A percentile compares a stretch with the other conserved stretches of the same genome.
Evolutionary conservation across 2,113 vertebrate genomes (phyloP).

Genomic region (Nesoenas mayeri): DNA sequence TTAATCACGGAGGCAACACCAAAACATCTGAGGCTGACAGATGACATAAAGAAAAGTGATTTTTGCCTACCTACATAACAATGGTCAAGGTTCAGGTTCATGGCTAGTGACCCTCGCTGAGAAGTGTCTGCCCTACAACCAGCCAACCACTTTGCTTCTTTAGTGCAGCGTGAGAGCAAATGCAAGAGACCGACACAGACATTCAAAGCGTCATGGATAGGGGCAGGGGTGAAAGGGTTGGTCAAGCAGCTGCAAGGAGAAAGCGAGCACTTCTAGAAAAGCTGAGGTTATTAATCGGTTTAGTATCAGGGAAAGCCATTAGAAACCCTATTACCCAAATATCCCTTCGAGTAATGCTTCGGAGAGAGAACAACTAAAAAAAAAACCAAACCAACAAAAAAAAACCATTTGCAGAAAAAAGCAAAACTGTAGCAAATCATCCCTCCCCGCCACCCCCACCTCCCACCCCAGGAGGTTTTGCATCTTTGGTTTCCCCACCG

Average conservation of each 20-base stretch:
- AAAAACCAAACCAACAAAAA: background rate
- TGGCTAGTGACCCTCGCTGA: constrained; percentile 95
- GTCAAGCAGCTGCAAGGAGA: constrained; percentile 92
- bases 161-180: constrained; percentile 95
- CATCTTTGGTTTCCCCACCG: constrained; percentile 49
- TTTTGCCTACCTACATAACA: constrained; percentile 98
- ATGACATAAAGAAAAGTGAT: constrained; percentile 83
- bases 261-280: constrained; percentile 90
- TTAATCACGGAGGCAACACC: constrained; percentile 66
- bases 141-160: constrained; percentile 95
- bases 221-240: constrained; percentile 87
- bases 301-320: constrained; percentile 87
- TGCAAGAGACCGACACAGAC: constrained; percentile 96
- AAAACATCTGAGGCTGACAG: constrained; percentile 76
- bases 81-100: constrained; percentile 87
- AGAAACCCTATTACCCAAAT: constrained; percentile 93
- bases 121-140: constrained; percentile 95
- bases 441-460: background rate
- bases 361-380: background rate
- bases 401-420: background rate
- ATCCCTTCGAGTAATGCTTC: constrained; percentile 80
- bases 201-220: constrained; percentile 98
- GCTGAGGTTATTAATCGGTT: constrained; percentile 90
- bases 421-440: background rate
- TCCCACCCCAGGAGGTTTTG: constrained; percentile 26